Base-by-base conservation (phyloP, 2,888 invertebrate species). In the Allolobophora icterica region DNA sequence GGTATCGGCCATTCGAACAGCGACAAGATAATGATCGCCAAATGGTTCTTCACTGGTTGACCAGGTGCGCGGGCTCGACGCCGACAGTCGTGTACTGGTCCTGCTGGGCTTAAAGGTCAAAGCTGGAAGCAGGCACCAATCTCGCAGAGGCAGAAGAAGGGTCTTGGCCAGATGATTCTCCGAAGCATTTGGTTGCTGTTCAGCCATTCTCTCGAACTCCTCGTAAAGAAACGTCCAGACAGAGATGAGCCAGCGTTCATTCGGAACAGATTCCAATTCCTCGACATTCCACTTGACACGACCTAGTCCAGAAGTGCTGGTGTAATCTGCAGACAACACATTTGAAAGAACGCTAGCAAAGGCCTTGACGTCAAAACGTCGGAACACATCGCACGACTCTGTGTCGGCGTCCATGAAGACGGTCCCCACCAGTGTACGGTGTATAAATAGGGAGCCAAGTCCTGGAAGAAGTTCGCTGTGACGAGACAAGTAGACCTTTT, bases 111-210 rank as follows among this genome's bases (percentile, higher is more conserved):
- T 90, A 21, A 90, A 40, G 17, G 58, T 83, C 30, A 35, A 30
- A 8, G 91, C 93, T 2, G 93, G 93, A 11, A 93, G 90, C 15
- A 93, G 90, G 91, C 92, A 92, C 93, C 93, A 93, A 52, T 93
- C 92, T 35, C 89, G 42, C 1, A 93, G 90, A 6, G 93, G 93
- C 83, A 91, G 84, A 33, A 93, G 91, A 42, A 92, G 45, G 33
- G 42, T 90, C 42, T 84, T 90, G 17, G 84, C 91, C 89, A 93
- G 89, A 24, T 35, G 34, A 38, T 90, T 35, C 87, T 92, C 91
- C 87, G 90, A 89, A 15, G 58, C 91, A 11, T 91, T 89, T 15
- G 83, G 38, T 42, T 91, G 91, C 21, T 89, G 90, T 30, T 89
- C 91, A 52, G 90, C 83, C n/a, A 92, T 71, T 21, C 93, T 52